Conservation (phyloP, 1,140 invertebrate species). For the Pygmarrhopalites habei region DNA sequence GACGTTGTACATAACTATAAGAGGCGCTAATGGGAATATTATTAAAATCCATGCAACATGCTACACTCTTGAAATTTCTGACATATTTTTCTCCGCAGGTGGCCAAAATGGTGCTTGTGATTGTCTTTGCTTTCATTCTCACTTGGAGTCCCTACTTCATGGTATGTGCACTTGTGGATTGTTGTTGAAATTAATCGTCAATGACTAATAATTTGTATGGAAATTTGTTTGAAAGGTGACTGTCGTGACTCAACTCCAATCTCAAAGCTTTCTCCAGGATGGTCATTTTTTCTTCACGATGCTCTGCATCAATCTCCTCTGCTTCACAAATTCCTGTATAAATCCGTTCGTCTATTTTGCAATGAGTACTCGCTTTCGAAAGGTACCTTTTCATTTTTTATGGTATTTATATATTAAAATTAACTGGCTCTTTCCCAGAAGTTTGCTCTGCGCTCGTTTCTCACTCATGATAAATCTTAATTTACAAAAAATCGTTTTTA, state of each 20-base stretch:
- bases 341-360: conserved; percentile 49
- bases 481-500: too few relatives aligned
- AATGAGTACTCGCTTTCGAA: conserved; percentile 48
- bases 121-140: conserved; percentile 31
- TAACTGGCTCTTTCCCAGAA: background rate
- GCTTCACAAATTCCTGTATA: conserved; percentile 48
- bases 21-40: too few relatives aligned
- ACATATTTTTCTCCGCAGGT: too few relatives aligned
- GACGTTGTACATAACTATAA: too few relatives aligned
- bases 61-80: too few relatives aligned
- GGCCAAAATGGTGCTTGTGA: conserved; percentile 38
- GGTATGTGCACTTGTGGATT: background rate
- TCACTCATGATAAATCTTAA: background rate
- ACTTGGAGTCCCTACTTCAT: conserved; percentile 49
- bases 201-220: too few relatives aligned
- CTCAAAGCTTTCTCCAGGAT: conserved; percentile 43
- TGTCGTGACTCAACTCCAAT: conserved; percentile 45
- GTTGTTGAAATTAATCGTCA: too few relatives aligned
- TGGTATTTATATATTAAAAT: too few relatives aligned
- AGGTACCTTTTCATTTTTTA: background rate
- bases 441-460: background rate
- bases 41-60: too few relatives aligned
- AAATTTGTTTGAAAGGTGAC: conserved; percentile 37
- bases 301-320: conserved; percentile 47
- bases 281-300: conserved; percentile 49